Base-by-base conservation (phyloP, 2,888 invertebrate genomes). In the Pseudeuparius sepicola region DNA sequence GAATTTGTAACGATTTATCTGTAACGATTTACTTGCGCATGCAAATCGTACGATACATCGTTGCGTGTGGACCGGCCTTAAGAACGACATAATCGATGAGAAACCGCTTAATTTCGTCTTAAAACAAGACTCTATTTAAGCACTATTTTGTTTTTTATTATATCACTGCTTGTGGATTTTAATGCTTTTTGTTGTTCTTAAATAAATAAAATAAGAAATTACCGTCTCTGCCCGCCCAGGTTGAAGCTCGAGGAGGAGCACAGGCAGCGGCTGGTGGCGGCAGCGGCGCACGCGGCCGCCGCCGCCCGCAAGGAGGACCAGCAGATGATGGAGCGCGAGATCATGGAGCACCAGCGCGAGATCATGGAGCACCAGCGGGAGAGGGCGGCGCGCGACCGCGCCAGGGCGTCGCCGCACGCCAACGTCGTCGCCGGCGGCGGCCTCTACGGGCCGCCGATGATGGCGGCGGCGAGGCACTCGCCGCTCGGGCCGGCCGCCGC, bases 231-330 rank as follows among this genome's bases (percentile, higher is more conserved):
- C n/a, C n/a, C n/a, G n/a, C 57, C 27, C 49, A 73, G 78, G 50
- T 60, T 78, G 51, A 80, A 80, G 59, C 57, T 79, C 44, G 80
- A 78, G 57, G 78, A 79, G 53, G 77, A 78, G 51, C 77, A 78
- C 50, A 61, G 77, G 37, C 68, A 72, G 39, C 64, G 75, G 35
- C 61, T 74, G 47, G 44, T 43, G 12, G 46, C 42, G 3, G 43
- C 38, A 1, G 47, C 53, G 4, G 56, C 60, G 27, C 58, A 65
- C 61, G 52, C 67, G 67, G 47, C 66, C 6, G 37, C 31, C 3
- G 39, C 41, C 4, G 36, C 30, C 3, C 23, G 41, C 10, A 32
- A 40, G 18, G 41, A 20, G 20, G 20, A 20, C 7, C 20, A 20
- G 6, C n/a, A n/a, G n/a, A n/a, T n/a, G n/a, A 6, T 20, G 7